phyloP scores from a whole-genome alignment of 2,797 vertebrate genomes.

The Cyclopterus lumpus region DNA sequence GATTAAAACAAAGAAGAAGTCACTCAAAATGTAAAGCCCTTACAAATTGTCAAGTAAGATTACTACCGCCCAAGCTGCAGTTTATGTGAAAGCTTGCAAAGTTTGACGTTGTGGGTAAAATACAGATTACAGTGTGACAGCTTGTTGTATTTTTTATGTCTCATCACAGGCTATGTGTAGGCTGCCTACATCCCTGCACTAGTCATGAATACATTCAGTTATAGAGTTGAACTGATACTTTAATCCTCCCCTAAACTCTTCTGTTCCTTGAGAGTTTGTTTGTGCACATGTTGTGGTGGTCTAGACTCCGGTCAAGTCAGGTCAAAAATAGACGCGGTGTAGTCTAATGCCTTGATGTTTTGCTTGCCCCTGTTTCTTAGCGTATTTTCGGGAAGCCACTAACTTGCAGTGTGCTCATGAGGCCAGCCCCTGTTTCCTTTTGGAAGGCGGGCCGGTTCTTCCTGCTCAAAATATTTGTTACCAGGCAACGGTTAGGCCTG shows the following conservation, averaged over 20 bases:
- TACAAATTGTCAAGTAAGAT: background rate
- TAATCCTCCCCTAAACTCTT: background rate
- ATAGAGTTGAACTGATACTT: background rate
- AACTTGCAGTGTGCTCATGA: constrained; percentile 75
- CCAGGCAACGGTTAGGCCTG: constrained; percentile 83
- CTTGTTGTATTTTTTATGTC: background rate
- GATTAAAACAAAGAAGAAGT: background rate
- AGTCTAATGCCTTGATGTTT: constrained; percentile 69
- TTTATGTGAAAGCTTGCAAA: constrained; percentile 5
- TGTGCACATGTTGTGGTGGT: constrained; percentile 60
- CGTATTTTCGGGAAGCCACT: constrained; percentile 80
- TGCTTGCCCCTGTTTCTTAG: constrained; percentile 79
- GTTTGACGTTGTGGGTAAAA: background rate
- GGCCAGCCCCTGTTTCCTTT: constrained; percentile 80
- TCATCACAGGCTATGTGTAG: background rate
- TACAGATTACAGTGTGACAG: background rate
- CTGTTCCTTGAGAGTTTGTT: constrained; percentile 50
- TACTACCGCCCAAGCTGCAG: background rate
- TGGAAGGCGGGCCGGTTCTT: constrained; percentile 82
- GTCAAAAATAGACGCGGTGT: constrained; percentile 48
- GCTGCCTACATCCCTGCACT: background rate
- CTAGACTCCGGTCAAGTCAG: constrained; percentile 49
- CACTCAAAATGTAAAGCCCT: background rate
- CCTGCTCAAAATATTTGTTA: constrained; percentile 87
- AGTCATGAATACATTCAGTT: background rate